Base-by-base conservation (phyloP, 2,888 invertebrate species). In the Cephus sareptanus region DNA sequence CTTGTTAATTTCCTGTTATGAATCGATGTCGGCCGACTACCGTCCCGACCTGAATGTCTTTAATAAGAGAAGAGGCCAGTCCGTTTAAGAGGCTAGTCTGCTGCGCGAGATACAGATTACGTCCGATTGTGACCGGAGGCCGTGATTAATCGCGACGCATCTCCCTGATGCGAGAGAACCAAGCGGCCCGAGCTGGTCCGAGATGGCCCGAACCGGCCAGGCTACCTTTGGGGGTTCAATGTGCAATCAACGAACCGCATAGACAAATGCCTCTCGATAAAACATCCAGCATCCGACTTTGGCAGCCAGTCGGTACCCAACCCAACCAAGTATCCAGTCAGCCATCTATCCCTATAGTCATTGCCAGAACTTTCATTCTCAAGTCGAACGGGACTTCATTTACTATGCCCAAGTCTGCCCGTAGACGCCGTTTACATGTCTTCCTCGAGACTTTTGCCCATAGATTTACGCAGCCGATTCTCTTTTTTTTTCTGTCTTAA, bases 111-210 rank as follows among this genome's bases (percentile, higher is more conserved):
- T 85, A 85, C 82, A 81, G 83, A 86, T 85, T 86, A 84, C 81
- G 81, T 78, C 68, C 84, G 84, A 85, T 85, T 87, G 86, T 85
- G 85, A 86, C 80, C 82, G 78, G 77, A 81, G 35, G 82, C 73
- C 75, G 80, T 86, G 87, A 88, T 87, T 88, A 87, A 88, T 88
- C 85, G 84, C 83, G 79, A 80, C 85, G 82, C 23, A 83, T 86
- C 83, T 82, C 79, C 82, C 80, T 82, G 71, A 56, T 56, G 56
- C 15, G 56, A 56, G 56, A 56, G 56, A 56, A 56, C 56, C 23
- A 56, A 23, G 23, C 56, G 23, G 56, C 56, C 56, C 56, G 23
- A 77, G 75, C 30, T 30, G 30, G 33, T 2, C n/a, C 31, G 11
- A 6, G 75, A 9, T 23, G 23, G n/a, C 37, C 34, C 70, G 71